Evolutionary conservation across 2,113 vertebrate genomes (phyloP), one percentile per base, ranked within the genome.

Genomic region (Actenoides hombroni): DNA sequence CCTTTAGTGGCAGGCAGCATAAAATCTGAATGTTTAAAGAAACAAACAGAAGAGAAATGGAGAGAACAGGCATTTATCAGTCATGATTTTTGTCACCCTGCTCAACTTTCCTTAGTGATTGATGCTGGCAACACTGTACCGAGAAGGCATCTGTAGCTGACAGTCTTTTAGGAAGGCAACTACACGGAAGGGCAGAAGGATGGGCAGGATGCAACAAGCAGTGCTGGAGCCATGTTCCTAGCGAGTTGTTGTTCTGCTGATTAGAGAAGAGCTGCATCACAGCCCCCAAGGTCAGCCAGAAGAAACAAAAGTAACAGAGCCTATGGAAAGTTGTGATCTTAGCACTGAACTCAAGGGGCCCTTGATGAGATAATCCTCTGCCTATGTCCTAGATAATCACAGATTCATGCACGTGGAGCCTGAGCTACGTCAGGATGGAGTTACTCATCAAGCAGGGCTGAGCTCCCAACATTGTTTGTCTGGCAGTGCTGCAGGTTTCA

Each of bases 401-500:
- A 74, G 54, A 18, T 69, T 49, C 20, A 20, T 67, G 56, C 71
- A 73, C 24, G 10, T 25, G 63, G 59, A 91, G 31, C 84, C 67
- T 93, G 51, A 85, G 71, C 59, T 78, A 64, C 33, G 69, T 86
- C 69, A 92, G 84, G 67, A 64, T 68, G 57, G 67, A 78, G 57
- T 33, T 54, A 71, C 51, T 81, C 81, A 79, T n/a, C 2, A 8
- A 49, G 67, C 84, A 71, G 42, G 29, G 61, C 70, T 91, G 82
- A 82, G 67, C 44, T 90, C 37, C 64, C 92, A 92, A 6, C 70
- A 51, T 64, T 10, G 42, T 69, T 81, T 82, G 77, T 83, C 59
- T 13, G 13, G 51, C 56, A 44, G 18, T 75, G 69, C 79, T 83
- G 42, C 59, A 73, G 78, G 67, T 70, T 91, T 92, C 56, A 13